phyloP scores from a whole-genome alignment of 2,113 vertebrate genomes.

The Podarcis raffonei region DNA sequence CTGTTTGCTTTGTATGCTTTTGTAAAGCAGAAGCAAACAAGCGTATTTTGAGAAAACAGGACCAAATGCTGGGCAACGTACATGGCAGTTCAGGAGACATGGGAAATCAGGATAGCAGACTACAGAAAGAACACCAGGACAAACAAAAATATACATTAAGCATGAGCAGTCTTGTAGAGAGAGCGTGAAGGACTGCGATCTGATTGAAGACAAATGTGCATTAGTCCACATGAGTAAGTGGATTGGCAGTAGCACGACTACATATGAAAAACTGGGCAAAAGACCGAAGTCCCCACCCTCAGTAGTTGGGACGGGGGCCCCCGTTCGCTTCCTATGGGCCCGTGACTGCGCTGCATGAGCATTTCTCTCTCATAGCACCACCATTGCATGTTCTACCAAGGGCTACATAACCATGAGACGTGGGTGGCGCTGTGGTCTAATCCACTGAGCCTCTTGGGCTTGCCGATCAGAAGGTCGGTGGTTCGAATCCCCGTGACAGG shows the following conservation, averaged over 20 bases:
- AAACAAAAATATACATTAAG: constrained; percentile 25
- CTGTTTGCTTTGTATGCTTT: constrained; percentile 10
- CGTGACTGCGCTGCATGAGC: no score
- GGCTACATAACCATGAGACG: no score
- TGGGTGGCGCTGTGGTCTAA: no score
- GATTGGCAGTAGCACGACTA: not conserved
- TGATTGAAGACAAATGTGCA: not conserved
- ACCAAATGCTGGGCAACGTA: constrained; percentile 30
- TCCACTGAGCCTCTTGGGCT: no score
- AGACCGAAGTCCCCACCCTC: no score
- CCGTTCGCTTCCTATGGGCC: no score
- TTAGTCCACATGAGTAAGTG: not conserved
- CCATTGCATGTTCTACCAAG: no score
- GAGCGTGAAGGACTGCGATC: not conserved
- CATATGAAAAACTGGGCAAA: no score
- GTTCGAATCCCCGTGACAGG: no score
- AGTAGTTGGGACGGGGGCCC: no score
- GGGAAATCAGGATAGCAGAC: constrained; percentile 2
- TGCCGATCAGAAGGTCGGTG: no score
- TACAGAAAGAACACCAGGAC: constrained; percentile 11
- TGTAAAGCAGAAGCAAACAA: constrained; percentile 29
- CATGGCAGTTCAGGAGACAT: not conserved
- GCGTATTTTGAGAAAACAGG: not conserved
- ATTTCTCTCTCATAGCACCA: no score
- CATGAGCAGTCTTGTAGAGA: not conserved